Evolutionary conservation across 2,113 vertebrate species (phyloP).

Genomic region (Murina feae): DNA sequence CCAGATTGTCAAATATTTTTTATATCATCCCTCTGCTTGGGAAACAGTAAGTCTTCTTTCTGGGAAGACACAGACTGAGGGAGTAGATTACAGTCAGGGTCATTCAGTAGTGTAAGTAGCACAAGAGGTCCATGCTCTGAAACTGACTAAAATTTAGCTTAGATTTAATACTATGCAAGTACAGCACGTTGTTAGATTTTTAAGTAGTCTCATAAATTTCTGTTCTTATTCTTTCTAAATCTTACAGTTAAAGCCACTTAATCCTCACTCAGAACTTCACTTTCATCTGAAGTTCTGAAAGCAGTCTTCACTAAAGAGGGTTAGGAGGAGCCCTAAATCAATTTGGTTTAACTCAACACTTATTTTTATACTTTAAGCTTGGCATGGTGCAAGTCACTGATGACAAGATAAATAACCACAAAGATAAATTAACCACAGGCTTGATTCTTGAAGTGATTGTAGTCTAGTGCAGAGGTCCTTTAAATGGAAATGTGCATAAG

Average conservation of each 20-base stretch:
- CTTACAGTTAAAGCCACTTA: background rate
- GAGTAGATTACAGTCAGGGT: background rate
- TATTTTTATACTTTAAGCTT: background rate
- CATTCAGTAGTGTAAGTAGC: background rate
- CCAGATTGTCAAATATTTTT: background rate
- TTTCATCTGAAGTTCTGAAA: slow-evolving; percentile 3
- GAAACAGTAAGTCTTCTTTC: background rate
- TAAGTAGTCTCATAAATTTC: background rate
- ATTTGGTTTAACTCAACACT: background rate
- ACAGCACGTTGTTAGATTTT: background rate
- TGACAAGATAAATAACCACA: background rate
- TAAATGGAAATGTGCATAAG: background rate
- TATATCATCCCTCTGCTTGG: background rate
- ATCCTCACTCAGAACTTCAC: background rate
- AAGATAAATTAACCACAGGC: background rate
- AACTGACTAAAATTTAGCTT: background rate
- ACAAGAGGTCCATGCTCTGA: background rate
- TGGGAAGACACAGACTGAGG: background rate
- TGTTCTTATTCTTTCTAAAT: background rate
- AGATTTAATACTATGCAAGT: background rate
- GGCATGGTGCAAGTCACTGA: background rate
- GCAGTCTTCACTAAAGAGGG: background rate
- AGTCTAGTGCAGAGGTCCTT: background rate
- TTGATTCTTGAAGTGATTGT: background rate
- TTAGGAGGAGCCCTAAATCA: background rate